Conservation (phyloP, 2,888 invertebrate genomes). For the Epiblema foenella region DNA sequence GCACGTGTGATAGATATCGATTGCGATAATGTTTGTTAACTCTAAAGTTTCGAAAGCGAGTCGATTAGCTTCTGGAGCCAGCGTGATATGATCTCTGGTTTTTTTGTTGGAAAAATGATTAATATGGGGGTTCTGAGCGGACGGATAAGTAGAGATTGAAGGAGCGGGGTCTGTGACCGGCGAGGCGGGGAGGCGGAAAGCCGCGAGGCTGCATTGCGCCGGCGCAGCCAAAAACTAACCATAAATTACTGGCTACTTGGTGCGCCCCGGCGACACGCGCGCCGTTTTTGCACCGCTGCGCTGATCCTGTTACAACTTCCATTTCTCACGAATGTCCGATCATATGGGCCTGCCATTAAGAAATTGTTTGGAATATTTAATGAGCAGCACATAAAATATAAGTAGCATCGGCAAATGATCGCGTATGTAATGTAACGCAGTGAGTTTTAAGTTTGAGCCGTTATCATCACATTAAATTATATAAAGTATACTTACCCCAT, state of each 20-base stretch:
- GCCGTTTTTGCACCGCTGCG: slow-evolving; percentile 68
- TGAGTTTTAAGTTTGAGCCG: slow-evolving; percentile 32
- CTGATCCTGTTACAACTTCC: slow-evolving; percentile 79
- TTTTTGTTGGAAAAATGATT: slow-evolving; percentile 77
- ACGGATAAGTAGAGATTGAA: slow-evolving; percentile 84
- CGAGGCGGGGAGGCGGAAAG: slow-evolving; percentile 66
- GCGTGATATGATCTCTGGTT: slow-evolving; percentile 76
- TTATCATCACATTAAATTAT: slow-evolving; percentile 43
- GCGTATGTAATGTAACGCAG: slow-evolving; percentile 16
- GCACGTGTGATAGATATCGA: slow-evolving; percentile 76
- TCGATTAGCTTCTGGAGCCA: slow-evolving; percentile 63
- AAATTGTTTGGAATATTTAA: slow-evolving; percentile 75
- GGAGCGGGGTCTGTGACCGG: slow-evolving; percentile 82
- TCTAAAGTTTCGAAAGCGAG: slow-evolving; percentile 73
- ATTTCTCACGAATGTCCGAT: slow-evolving; percentile 80
- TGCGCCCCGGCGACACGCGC: slow-evolving; percentile 78
- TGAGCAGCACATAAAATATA: slow-evolving; percentile 36
- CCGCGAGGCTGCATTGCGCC: slow-evolving; percentile 81
- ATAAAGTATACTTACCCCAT: slow-evolving; percentile 41
- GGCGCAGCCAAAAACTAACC: slow-evolving; percentile 84
- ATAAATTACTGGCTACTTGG: slow-evolving; percentile 84
- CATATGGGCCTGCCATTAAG: slow-evolving; percentile 72
- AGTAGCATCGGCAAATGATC: slow-evolving; percentile 20
- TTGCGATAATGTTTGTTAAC: slow-evolving; percentile 80
- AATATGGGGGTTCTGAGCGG: slow-evolving; percentile 78